A percentile compares a stretch with the other conserved stretches of the same genome.
These are phyloP conservation scores for Gonioctena quinquepunctata DNA, from an alignment of 1,140 invertebrate genomes.

Conservation along the genomic window DNA sequence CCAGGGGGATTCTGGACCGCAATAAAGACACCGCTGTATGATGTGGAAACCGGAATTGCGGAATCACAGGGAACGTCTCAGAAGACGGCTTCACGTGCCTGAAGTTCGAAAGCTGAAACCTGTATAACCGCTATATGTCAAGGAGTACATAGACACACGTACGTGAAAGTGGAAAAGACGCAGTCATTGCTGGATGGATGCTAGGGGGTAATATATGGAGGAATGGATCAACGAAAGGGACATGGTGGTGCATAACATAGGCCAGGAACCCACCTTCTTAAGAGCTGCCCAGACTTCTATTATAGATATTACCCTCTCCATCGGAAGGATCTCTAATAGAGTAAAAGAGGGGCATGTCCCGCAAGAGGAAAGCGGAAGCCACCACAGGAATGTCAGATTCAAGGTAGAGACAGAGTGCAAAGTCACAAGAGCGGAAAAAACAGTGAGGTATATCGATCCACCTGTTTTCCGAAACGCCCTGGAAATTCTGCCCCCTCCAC, in stretches of 20 bases:
- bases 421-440: neutral
- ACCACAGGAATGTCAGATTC: neutral
- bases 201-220: neutral
- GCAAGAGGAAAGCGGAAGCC: neutral
- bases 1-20: neutral
- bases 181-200: neutral
- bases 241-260: neutral
- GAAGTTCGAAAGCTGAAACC: neutral
- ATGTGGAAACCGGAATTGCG: neutral
- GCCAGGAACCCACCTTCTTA: constrained; percentile 2
- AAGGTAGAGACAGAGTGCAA: neutral
- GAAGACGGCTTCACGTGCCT: neutral
- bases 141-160: neutral
- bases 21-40: neutral
- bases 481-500: neutral
- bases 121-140: neutral
- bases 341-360: neutral
- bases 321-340: neutral
- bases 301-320: neutral
- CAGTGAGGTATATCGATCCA: neutral
- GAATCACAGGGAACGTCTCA: neutral
- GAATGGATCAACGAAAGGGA: neutral
- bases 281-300: neutral
- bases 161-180: neutral
- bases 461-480: neutral